Conservation (phyloP, 2,113 vertebrate species). For the Vombatus ursinus region DNA sequence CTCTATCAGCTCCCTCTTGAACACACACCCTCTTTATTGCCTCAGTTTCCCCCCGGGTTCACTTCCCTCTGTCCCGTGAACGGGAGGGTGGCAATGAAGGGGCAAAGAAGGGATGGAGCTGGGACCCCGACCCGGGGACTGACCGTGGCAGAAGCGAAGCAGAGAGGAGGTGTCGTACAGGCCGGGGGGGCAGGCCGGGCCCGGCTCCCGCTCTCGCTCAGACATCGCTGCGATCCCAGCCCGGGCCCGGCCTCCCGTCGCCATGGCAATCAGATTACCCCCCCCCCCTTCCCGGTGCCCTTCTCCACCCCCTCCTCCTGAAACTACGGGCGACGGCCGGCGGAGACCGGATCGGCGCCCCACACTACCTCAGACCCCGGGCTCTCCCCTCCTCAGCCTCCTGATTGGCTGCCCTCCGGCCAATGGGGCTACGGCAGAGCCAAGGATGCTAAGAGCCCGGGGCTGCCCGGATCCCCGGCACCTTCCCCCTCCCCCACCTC, state of each 20-base stretch:
- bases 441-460: conserved; percentile 48
- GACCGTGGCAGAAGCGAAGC: conserved; percentile 93
- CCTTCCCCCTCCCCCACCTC: not conserved
- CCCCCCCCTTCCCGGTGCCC: conserved; percentile 66
- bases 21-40: not conserved
- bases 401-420: conserved; percentile 23
- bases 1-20: not conserved
- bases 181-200: conserved; percentile 71
- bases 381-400: not conserved
- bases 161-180: conserved; percentile 90
- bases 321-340: conserved; percentile 60
- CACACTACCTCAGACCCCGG: not conserved
- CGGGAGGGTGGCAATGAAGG: not conserved
- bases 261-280: conserved; percentile 78
- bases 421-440: conserved; percentile 53
- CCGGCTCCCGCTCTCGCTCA: conserved; percentile 84
- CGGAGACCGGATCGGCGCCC: conserved; percentile 40
- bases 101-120: not conserved
- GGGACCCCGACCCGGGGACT: conserved; percentile 73
- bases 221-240: conserved; percentile 76
- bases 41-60: not conserved
- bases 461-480: not conserved
- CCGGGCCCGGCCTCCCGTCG: conserved; percentile 79
- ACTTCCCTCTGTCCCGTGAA: not conserved
- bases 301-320: conserved; percentile 62